Evolutionary conservation across 1,140 invertebrate species (phyloP).

Genomic region (Antheraea pernyi): DNA sequence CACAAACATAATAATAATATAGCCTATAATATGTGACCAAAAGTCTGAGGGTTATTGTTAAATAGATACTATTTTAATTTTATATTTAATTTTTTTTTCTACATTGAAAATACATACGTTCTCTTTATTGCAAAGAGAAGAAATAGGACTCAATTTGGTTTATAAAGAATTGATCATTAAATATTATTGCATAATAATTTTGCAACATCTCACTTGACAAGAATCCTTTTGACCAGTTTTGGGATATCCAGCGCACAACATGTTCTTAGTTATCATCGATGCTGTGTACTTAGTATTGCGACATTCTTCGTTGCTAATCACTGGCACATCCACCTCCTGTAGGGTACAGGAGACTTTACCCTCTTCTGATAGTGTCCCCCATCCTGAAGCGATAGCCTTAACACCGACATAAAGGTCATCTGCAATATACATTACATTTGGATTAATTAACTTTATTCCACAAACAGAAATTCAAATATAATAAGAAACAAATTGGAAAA

Average conservation of each 20-base stretch:
- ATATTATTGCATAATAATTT: background rate
- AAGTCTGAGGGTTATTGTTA: no score
- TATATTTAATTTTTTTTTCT: no score
- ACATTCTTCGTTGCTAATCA: conserved; percentile 88
- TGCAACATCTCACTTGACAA: conserved; percentile 83
- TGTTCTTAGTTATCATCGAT: conserved; percentile 91
- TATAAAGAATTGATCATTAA: no score
- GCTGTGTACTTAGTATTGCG: conserved; percentile 88
- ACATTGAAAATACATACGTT: no score
- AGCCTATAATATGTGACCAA: no score
- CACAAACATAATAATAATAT: no score
- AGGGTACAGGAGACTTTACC: conserved; percentile 89
- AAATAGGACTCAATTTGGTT: no score
- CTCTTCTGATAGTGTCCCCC: conserved; percentile 91
- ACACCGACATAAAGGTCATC: conserved; percentile 84
- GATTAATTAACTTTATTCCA: no score
- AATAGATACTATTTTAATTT: no score
- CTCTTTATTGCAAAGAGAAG: no score
- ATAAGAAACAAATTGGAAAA: no score
- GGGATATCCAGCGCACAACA: conserved; percentile 91
- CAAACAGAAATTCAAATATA: no score
- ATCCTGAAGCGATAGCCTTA: conserved; percentile 88
- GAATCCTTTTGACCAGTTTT: conserved; percentile 89
- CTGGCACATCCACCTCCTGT: conserved; percentile 90
- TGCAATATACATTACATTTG: conserved; percentile 45